Evolutionary conservation across 37 sponge, comb jelly and placozoan species (phyloP).

Genomic region (Agelas oroides): DNA sequence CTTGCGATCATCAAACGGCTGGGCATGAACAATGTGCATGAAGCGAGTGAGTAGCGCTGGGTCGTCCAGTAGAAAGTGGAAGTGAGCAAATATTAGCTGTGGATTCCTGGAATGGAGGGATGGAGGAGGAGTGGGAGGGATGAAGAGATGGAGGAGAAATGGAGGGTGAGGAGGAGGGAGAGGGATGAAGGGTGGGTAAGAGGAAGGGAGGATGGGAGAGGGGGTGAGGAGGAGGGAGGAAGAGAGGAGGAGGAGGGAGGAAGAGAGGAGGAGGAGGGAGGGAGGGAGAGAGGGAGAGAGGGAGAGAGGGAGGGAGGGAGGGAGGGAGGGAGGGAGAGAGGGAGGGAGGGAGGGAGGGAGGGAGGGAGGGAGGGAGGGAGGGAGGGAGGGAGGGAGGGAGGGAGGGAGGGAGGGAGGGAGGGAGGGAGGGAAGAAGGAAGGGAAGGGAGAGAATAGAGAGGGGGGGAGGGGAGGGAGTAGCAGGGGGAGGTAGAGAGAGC

Average conservation of each 20-base stretch:
- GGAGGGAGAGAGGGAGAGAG: conserved; percentile 7
- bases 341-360: background rate
- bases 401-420: too few species aligned
- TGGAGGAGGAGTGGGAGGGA: too few species aligned
- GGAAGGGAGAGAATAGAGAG: background rate
- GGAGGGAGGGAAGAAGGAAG: background rate
- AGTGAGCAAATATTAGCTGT: conserved; percentile 87
- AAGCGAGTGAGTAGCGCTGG: conserved; percentile 72
- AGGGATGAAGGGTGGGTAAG: too few species aligned
- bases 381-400: background rate
- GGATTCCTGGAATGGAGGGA: conserved; percentile 62
- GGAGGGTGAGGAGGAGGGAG: background rate
- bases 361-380: background rate
- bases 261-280: background rate
- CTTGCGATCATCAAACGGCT: conserved; percentile 88
- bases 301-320: background rate
- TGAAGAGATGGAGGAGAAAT: background rate
- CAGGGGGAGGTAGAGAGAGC: background rate
- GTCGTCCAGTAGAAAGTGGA: conserved; percentile 86
- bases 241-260: background rate
- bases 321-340: conserved; percentile 1
- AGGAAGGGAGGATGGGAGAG: background rate
- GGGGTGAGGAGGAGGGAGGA: background rate
- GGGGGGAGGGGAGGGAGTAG: background rate
- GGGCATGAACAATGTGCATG: conserved; percentile 80